Base-by-base conservation (phyloP, 1,140 invertebrate species). In the Drosophila elegans region DNA sequence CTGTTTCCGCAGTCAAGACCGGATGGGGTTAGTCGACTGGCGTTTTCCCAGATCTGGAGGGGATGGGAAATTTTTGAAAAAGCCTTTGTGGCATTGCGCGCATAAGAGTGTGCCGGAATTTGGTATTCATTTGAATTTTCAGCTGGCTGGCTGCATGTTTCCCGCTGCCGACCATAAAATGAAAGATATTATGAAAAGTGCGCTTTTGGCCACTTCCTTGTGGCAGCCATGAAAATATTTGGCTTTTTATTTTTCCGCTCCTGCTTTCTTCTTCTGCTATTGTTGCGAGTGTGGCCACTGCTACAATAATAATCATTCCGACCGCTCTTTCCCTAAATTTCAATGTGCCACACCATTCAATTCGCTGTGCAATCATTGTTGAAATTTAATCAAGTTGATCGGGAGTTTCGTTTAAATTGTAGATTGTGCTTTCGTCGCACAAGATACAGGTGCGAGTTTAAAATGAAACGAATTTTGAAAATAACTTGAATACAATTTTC, bases 111-210 rank as follows among this genome's bases (percentile, higher is more conserved):
- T 49, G 79, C 62, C 61, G 59, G 63, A 83, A 88, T 80, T 88
- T 86, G 85, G 66, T 79, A 86, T 86, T 86, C 83, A 86, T 86
- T 86, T 88, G 83, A 86, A 88, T 88, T 88, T 88, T 80, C 51
- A 56, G 67, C 74, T 69, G 46, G 67, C 74, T 69, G 46, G 67
- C 67, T 69, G 56, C 62, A 52, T 85, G 78, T 68, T 77, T 84
- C 66, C 77, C 76, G 49, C 25, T 42, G 46, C 59, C 48, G 67
- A 63, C 83, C 83, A 83, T 83, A 88, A 88, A 86, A 79, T 86
- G 84, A 71, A 88, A 73, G 81, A 86, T 71, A 79, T 89, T 83
- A 79, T 86, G 72, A 79, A 82, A 79, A 82, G 69, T 79, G 71
- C 69, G 69, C 60, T 77, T 67, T 61, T 59, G 48, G 69, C 78